phyloP scores from a whole-genome alignment of 2,888 invertebrate genomes.

The Eulithis testata region DNA sequence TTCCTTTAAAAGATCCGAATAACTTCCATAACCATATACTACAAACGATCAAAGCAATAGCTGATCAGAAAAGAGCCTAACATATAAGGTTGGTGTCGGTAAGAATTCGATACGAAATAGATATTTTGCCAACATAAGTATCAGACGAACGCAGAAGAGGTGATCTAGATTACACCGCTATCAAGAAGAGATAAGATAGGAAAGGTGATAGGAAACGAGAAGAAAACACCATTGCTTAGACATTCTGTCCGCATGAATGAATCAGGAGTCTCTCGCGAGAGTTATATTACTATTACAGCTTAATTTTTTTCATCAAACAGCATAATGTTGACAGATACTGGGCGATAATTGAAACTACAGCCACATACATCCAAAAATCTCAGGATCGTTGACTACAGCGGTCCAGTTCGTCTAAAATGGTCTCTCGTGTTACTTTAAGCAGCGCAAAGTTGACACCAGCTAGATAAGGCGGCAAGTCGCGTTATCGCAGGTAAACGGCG shows the following conservation, averaged over 20 bases:
- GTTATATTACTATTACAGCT: not conserved
- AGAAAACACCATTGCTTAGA: constrained; percentile 1
- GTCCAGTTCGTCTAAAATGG: constrained; percentile 9
- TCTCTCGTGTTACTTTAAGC: constrained; percentile 8
- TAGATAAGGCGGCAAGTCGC: constrained; percentile 54
- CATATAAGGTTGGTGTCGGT: too few relatives aligned
- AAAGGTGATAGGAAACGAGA: constrained; percentile 10
- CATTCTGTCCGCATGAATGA: constrained; percentile 7
- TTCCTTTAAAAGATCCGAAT: not conserved
- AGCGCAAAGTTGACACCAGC: constrained; percentile 21
- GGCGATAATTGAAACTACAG: not conserved
- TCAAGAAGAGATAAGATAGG: constrained; percentile 21
- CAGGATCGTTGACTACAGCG: not conserved
- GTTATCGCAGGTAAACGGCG: constrained; percentile 70
- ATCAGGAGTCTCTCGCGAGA: not conserved
- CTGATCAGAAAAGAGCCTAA: too few relatives aligned
- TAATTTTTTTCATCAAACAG: too few relatives aligned
- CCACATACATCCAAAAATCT: too few relatives aligned
- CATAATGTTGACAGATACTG: not conserved
- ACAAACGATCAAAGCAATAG: too few relatives aligned
- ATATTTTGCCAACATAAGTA: not conserved
- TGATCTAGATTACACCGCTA: constrained; percentile 16
- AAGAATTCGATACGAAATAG: not conserved
- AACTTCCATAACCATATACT: too few relatives aligned
- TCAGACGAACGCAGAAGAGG: not conserved